A percentile compares a stretch with the other conserved stretches of the same genome.
Evolutionary conservation across 2,888 invertebrate genomes (phyloP).

Genomic region (Amiota mariae): DNA sequence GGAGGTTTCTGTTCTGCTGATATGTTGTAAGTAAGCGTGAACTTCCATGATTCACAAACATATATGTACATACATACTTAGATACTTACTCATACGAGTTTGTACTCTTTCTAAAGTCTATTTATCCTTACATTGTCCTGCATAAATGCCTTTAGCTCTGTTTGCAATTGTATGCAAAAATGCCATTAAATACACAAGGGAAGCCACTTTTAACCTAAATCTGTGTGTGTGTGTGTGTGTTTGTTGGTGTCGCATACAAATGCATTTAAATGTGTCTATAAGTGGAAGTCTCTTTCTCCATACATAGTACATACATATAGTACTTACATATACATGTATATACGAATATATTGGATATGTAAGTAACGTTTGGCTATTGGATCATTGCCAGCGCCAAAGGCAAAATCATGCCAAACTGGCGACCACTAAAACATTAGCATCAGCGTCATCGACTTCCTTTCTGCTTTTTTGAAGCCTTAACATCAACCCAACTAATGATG

Average conservation of each 20-base stretch:
- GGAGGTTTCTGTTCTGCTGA: too few relatives aligned
- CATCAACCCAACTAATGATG: neutral
- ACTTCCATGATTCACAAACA: too few relatives aligned
- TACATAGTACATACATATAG: neutral
- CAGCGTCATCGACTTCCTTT: neutral
- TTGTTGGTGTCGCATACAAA: slow-evolving; percentile 7
- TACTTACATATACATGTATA: slow-evolving; percentile 53
- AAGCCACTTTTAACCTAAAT: slow-evolving; percentile 64
- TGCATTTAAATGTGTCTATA: slow-evolving; percentile 15
- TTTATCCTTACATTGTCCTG: too few relatives aligned
- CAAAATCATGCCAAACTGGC: slow-evolving; percentile 16
- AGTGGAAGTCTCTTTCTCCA: too few relatives aligned
- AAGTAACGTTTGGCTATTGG: neutral
- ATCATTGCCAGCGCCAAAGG: slow-evolving; percentile 17
- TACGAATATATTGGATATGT: slow-evolving; percentile 31
- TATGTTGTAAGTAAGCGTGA: too few relatives aligned
- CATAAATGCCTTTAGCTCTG: too few relatives aligned
- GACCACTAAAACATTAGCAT: slow-evolving; percentile 8
- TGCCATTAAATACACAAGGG: slow-evolving; percentile 65
- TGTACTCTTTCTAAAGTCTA: too few relatives aligned
- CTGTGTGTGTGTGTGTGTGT: slow-evolving; percentile 9
- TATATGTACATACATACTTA: too few relatives aligned
- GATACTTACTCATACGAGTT: too few relatives aligned
- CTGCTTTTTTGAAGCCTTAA: neutral
- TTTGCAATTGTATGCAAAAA: slow-evolving; percentile 38